Conservation (phyloP, 2,888 invertebrate genomes). For the Cataglyphis albicans region DNA sequence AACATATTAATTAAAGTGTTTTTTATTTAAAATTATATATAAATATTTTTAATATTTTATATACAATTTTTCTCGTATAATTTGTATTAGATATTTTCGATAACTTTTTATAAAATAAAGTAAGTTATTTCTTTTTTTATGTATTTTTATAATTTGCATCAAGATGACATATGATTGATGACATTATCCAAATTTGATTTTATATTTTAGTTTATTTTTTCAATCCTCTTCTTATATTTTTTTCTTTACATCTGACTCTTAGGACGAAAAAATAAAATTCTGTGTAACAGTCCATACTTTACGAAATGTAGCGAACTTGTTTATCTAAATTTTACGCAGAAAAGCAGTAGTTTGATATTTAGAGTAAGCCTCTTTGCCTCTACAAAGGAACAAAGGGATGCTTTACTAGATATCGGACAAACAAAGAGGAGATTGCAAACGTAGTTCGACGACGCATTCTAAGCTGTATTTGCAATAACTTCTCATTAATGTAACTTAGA, state of each 20-base stretch:
- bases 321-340: not conserved
- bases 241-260: not conserved
- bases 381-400: slow-evolving; percentile 17
- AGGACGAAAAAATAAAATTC: not conserved
- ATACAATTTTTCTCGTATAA: not conserved
- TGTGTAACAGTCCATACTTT: not conserved
- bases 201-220: not conserved
- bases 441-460: not conserved
- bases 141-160: not conserved
- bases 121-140: not conserved
- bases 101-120: not conserved
- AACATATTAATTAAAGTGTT: not conserved
- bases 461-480: slow-evolving; percentile 37
- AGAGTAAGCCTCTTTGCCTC: slow-evolving; percentile 34
- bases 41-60: not conserved
- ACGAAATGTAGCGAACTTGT: not conserved
- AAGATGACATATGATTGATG: not conserved
- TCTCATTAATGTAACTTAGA: slow-evolving; percentile 37
- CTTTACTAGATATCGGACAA: not conserved
- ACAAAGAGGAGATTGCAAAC: slow-evolving; percentile 19
- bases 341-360: slow-evolving; percentile 1
- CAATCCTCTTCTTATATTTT: not conserved
- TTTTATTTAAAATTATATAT: not conserved
- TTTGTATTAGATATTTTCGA: not conserved
- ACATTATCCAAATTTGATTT: not conserved